A percentile compares a stretch with the other conserved stretches of the same genome.
Conservation (phyloP, 2,888 invertebrate species). For the Epistrophe eligans region DNA sequence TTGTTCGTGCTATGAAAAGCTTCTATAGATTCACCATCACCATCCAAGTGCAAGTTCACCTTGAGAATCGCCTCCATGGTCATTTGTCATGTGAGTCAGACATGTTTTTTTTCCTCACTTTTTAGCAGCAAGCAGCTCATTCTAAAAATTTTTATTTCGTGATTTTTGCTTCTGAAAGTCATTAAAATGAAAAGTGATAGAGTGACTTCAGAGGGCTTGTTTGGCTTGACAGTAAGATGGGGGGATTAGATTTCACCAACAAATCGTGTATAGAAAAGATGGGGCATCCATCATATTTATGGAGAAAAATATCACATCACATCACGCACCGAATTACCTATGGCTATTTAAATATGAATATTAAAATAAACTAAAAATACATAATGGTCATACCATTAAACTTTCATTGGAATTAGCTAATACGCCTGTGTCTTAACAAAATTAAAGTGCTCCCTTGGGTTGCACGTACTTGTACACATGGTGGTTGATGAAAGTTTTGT, state of each 20-base stretch:
- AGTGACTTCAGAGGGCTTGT: slow-evolving; percentile 21
- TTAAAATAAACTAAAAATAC: too few relatives aligned
- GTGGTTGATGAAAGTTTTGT: too few relatives aligned
- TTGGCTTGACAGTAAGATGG: slow-evolving; percentile 1
- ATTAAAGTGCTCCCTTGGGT: too few relatives aligned
- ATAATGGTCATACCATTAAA: too few relatives aligned
- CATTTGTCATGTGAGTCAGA: slow-evolving; percentile 60
- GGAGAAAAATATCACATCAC: neutral
- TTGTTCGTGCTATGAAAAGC: slow-evolving; percentile 35
- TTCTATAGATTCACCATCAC: neutral
- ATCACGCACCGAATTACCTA: neutral
- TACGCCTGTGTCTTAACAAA: too few relatives aligned
- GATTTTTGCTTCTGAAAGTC: slow-evolving; percentile 49
- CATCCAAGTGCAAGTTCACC: slow-evolving; percentile 69
- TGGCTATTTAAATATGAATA: neutral
- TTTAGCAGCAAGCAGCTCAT: slow-evolving; percentile 14
- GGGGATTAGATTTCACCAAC: slow-evolving; percentile 22
- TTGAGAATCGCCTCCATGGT: slow-evolving; percentile 68
- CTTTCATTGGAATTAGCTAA: too few relatives aligned
- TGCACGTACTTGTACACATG: too few relatives aligned
- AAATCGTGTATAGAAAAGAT: neutral
- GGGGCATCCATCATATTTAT: slow-evolving; percentile 10
- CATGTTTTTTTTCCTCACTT: slow-evolving; percentile 32
- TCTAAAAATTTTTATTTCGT: slow-evolving; percentile 12
- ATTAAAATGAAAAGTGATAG: slow-evolving; percentile 69